Base-by-base conservation (phyloP, 2,888 invertebrate species). In the Napeogenes sylphis region DNA sequence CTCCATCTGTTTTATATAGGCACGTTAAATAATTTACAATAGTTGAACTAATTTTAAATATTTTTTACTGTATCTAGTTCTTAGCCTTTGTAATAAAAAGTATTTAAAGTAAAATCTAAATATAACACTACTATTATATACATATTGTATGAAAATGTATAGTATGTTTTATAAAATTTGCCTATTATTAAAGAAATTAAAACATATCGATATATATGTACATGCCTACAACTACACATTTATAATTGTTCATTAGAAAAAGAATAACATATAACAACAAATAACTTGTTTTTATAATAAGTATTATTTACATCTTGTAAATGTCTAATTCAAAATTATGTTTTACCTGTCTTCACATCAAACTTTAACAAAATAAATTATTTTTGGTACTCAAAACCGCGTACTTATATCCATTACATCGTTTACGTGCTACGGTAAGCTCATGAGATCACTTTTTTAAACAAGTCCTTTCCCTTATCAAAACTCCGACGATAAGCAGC, bases 361-460 rank as follows among this genome's bases (percentile, higher is more conserved):
- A 51, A 51, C 51, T 21, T 21, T 30, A 2, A 30, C 51, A 51
- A 51, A 51, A 51, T 51, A 51, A 30, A 51, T n/a, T 14, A 51
- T 30, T 30, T 51, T 13, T 51, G 51, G 21, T 56, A 35, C 42
- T 21, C 30, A 51, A 10, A 63, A 59, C 47, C 42, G 47, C 38
- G 45, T 59, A 45, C n/a, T 33, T 51, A 60, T 21, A 58, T 56
- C 58, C 66, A 64, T 70, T 64, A 70, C 64, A 69, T 62, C 55
- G 62, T 71, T 80, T 62, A 70, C 61, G 53, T 63, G 55, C 65
- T 64, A 64, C 38, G 38, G 57, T 71, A 83, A 84, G 81, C 84
- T 83, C 83, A 70, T 80, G 75, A 81, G 77, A 80, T 84, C 79
- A 79, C 75, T 75, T 68, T 67, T 65, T 74, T 75, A 71, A 73